phyloP scores from a whole-genome alignment of 2,113 vertebrate species.

The Oryzias javanicus region DNA sequence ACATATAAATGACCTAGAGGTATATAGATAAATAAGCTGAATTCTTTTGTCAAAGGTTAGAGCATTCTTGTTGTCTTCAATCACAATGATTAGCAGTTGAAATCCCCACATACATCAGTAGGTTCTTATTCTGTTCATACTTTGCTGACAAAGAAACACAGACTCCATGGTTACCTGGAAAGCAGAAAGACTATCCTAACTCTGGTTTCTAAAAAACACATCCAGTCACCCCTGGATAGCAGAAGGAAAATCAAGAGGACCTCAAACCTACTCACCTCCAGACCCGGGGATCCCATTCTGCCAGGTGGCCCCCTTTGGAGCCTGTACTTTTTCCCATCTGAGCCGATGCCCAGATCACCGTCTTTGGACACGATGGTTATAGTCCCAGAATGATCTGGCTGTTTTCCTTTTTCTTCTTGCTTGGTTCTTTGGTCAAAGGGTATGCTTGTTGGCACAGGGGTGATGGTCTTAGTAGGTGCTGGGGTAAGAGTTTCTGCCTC shows the following conservation, averaged over 20 bases:
- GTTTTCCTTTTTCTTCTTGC: background rate
- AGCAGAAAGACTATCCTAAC: too few species aligned
- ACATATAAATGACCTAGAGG: too few species aligned
- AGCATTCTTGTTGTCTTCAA: too few species aligned
- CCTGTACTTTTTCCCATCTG: constrained; percentile 42
- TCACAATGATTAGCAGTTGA: too few species aligned
- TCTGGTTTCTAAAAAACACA: too few species aligned
- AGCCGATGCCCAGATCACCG: constrained; percentile 21
- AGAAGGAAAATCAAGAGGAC: background rate
- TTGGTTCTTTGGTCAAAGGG: background rate
- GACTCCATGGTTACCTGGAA: too few species aligned
- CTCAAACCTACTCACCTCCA: constrained; percentile 70
- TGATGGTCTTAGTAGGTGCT: background rate
- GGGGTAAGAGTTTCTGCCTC: constrained; percentile 13
- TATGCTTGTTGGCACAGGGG: constrained; percentile 8
- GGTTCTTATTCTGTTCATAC: too few species aligned
- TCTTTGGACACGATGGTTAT: constrained; percentile 34
- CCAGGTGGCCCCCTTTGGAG: constrained; percentile 71
- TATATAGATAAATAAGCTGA: too few species aligned
- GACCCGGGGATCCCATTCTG: constrained; percentile 74
- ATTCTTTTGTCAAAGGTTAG: too few species aligned
- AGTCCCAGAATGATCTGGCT: constrained; percentile 10
- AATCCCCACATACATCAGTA: too few species aligned
- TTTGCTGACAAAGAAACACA: too few species aligned
- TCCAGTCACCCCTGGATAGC: too few species aligned